phyloP scores from a whole-genome alignment of 2,113 vertebrate species.

The Athene cunicularia region DNA sequence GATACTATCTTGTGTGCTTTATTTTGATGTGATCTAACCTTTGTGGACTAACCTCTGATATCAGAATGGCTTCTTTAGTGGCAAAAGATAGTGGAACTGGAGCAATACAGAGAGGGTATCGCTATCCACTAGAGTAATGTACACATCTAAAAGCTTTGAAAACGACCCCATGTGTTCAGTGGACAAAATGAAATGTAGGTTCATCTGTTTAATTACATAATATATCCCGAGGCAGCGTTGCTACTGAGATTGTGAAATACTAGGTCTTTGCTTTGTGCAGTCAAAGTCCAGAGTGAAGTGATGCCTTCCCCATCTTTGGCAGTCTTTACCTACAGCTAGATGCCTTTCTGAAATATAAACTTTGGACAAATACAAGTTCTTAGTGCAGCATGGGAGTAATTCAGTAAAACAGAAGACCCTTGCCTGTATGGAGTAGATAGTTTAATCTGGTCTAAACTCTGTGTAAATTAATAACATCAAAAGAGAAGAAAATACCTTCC shows the following conservation, averaged over 20 bases:
- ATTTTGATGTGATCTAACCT: not conserved
- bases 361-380: not conserved
- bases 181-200: not conserved
- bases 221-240: rapidly evolving
- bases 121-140: not conserved
- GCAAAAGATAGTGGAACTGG: not conserved
- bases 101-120: not conserved
- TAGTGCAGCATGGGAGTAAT: not conserved
- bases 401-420: not conserved
- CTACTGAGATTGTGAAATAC: not conserved
- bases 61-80: not conserved
- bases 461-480: not conserved
- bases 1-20: not conserved
- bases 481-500: not conserved
- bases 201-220: not conserved
- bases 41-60: not conserved
- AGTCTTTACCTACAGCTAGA: not conserved
- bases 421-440: rapidly evolving
- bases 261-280: too few species aligned
- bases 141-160: not conserved
- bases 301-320: not conserved
- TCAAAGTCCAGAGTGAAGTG: not conserved
- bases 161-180: not conserved
- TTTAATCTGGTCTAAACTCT: not conserved
- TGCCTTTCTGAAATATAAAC: not conserved